Evolutionary conservation across 2,113 vertebrate genomes (phyloP).

Genomic region (Steatornis caripensis): DNA sequence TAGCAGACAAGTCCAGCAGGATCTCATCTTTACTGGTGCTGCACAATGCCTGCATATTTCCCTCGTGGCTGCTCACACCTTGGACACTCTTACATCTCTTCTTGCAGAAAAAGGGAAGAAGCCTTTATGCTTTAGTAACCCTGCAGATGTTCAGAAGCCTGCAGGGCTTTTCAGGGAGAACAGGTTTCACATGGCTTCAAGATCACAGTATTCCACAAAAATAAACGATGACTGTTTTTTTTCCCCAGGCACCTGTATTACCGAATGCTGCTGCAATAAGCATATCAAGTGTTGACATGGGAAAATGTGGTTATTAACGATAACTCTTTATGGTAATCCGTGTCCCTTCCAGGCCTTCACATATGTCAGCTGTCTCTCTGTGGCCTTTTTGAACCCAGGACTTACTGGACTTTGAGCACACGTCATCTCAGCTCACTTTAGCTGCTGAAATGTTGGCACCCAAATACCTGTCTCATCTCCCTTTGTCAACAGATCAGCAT

Average conservation of each 20-base stretch:
- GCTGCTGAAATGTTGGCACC: not conserved
- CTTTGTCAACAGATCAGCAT: not conserved
- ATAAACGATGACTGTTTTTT: not conserved
- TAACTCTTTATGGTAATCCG: not conserved
- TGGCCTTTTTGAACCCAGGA: not conserved
- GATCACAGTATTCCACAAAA: not conserved
- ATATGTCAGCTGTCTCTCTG: accelerated
- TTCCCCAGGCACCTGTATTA: not conserved
- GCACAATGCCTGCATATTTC: not conserved
- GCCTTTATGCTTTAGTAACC: not conserved
- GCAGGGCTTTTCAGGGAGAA: not conserved
- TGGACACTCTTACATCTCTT: accelerated
- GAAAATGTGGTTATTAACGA: not conserved
- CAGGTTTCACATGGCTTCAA: not conserved
- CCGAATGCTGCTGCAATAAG: not conserved
- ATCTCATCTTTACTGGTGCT: not conserved
- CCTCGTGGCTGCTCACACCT: not conserved
- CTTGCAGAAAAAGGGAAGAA: not conserved
- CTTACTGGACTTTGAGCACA: not conserved
- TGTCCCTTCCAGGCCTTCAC: not conserved
- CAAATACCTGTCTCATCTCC: not conserved
- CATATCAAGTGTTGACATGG: not conserved
- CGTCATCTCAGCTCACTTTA: not conserved
- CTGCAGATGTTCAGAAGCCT: not conserved
- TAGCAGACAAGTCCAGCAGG: accelerated